phyloP scores from a whole-genome alignment of 2,113 vertebrate genomes.

The Puntigrus tetrazona region DNA sequence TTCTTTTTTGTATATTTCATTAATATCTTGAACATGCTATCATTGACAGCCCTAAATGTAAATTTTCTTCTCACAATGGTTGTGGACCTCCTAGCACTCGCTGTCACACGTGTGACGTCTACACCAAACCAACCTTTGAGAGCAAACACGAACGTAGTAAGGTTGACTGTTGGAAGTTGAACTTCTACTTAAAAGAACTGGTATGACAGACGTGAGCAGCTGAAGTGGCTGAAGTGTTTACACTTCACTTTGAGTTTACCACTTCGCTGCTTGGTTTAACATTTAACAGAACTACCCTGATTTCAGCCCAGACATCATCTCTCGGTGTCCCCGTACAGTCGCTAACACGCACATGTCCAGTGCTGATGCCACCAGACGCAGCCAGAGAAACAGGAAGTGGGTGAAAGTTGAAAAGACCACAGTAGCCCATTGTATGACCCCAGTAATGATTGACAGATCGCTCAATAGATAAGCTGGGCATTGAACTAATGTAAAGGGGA shows the following conservation, averaged over 20 bases:
- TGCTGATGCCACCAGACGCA: slow-evolving; percentile 11
- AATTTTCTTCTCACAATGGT: neutral
- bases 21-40: too few relatives aligned
- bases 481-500: slow-evolving; percentile 5
- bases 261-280: neutral
- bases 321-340: slow-evolving; percentile 2
- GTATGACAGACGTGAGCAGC: neutral
- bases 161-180: neutral
- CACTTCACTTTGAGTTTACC: neutral
- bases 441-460: slow-evolving; percentile 67
- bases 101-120: neutral
- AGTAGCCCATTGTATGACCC: slow-evolving; percentile 9
- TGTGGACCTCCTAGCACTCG: neutral
- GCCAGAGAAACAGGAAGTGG: slow-evolving; percentile 52
- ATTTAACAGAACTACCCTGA: neutral
- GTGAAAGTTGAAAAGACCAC: slow-evolving; percentile 63
- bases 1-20: too few relatives aligned
- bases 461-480: slow-evolving; percentile 34
- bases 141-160: neutral
- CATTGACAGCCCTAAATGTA: too few relatives aligned
- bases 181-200: neutral
- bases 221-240: neutral
- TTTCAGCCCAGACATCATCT: neutral
- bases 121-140: slow-evolving; percentile 32
- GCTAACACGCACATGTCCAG: neutral